These are phyloP conservation scores for Daboia siamensis DNA, from an alignment of 2,113 vertebrate species.

Conservation along the genomic window DNA sequence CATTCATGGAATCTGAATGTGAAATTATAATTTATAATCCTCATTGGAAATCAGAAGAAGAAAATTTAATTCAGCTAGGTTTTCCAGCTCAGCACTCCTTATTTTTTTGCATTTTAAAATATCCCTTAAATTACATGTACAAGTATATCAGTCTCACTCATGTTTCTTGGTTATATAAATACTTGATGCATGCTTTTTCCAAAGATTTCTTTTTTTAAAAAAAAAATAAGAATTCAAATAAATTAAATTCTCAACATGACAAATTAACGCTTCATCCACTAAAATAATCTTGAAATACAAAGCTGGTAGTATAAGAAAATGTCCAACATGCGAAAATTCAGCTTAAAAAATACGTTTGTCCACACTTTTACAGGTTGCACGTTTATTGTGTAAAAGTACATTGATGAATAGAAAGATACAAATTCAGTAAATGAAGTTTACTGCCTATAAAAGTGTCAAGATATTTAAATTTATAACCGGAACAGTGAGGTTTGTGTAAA, in stretches of 20 bases:
- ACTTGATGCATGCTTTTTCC: slow-evolving; percentile 64
- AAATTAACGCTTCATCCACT: slow-evolving; percentile 64
- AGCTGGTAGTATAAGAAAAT: background rate
- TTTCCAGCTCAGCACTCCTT: background rate
- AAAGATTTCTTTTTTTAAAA: slow-evolving; percentile 65
- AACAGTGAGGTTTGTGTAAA: too few relatives aligned
- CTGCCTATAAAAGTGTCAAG: background rate
- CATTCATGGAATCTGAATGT: background rate
- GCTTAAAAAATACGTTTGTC: background rate
- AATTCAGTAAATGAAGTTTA: background rate
- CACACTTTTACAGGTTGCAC: background rate
- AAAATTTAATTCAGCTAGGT: background rate
- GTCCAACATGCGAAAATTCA: slow-evolving; percentile 6
- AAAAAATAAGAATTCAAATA: slow-evolving; percentile 61
- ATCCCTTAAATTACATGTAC: slow-evolving; percentile 3
- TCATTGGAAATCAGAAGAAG: background rate
- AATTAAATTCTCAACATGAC: slow-evolving; percentile 55
- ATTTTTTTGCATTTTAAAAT: background rate
- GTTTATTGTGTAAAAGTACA: background rate
- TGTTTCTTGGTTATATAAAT: slow-evolving; percentile 70
- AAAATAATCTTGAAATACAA: background rate
- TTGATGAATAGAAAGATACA: background rate
- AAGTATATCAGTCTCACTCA: slow-evolving; percentile 9
- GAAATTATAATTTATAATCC: background rate
- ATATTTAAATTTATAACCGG: too few relatives aligned